Percentiles rank a stretch among this genome's conserved stretches.
Conservation (phyloP, 2,888 invertebrate species). For the Oscheius sp. region DNA sequence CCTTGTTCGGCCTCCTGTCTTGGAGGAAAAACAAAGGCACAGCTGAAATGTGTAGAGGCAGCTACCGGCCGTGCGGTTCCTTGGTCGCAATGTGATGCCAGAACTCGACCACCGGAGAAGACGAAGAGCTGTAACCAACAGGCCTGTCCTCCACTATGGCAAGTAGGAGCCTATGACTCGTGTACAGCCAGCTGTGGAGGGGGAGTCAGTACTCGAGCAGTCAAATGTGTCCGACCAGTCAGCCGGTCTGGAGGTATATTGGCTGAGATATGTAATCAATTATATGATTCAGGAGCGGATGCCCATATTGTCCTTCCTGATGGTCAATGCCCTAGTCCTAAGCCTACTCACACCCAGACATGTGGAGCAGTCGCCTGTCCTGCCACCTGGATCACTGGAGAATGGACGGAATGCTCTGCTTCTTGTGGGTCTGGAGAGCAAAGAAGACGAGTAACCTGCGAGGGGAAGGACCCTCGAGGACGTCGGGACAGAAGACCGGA, state of each 20-base stretch:
- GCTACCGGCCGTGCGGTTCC: slow-evolving; percentile 81
- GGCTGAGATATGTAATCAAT: neutral
- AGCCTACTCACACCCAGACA: slow-evolving; percentile 75
- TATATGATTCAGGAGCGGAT: slow-evolving; percentile 76
- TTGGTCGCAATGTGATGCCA: slow-evolving; percentile 85
- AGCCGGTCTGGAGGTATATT: slow-evolving; percentile 49
- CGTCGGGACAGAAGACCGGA: slow-evolving; percentile 76
- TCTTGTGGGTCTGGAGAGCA: slow-evolving; percentile 92
- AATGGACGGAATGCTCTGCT: slow-evolving; percentile 80
- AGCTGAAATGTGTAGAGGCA: slow-evolving; percentile 59
- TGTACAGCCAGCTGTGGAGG: slow-evolving; percentile 94
- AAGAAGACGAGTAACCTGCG: slow-evolving; percentile 83
- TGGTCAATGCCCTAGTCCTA: slow-evolving; percentile 84
- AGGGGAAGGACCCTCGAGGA: slow-evolving; percentile 92
- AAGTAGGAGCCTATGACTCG: slow-evolving; percentile 57
- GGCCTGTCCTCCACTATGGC: slow-evolving; percentile 86
- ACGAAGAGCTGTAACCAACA: slow-evolving; percentile 89
- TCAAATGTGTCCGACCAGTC: slow-evolving; percentile 80
- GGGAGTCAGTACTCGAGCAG: slow-evolving; percentile 85
- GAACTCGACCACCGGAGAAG: slow-evolving; percentile 86
- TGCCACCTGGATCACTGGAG: slow-evolving; percentile 80
- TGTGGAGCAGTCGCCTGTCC: slow-evolving; percentile 93
- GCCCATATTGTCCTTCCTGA: slow-evolving; percentile 92
- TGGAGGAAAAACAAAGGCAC: slow-evolving; percentile 74
- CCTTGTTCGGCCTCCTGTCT: slow-evolving; percentile 93